A percentile compares a stretch with the other conserved stretches of the same genome.
phyloP scores from a whole-genome alignment of 2,113 vertebrate species.

The Corvus hawaiiensis region DNA sequence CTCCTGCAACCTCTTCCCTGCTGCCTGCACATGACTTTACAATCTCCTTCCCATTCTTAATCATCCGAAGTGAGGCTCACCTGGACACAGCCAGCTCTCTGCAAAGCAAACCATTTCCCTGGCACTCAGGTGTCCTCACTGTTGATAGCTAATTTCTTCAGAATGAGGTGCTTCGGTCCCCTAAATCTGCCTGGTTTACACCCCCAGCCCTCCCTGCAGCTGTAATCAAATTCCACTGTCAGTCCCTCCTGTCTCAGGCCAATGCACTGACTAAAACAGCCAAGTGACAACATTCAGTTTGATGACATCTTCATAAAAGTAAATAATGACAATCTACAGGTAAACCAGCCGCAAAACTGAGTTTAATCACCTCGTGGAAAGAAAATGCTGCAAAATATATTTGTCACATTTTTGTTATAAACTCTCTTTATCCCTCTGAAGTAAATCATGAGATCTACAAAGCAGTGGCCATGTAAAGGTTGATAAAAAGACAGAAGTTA shows the following conservation, averaged over 20 bases:
- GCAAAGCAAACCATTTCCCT: not conserved
- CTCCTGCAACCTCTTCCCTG: rapidly evolving
- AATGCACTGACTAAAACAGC: not conserved
- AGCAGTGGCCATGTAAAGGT: not conserved
- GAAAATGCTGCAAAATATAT: not conserved
- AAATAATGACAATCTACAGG: not conserved
- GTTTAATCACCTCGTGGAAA: not conserved
- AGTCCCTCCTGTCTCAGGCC: not conserved
- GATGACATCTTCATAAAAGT: not conserved
- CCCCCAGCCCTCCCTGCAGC: not conserved
- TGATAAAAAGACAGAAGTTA: not conserved
- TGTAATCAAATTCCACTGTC: not conserved
- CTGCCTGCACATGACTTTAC: not conserved
- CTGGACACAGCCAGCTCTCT: not conserved
- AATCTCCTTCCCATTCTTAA: not conserved
- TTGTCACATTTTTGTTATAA: not conserved
- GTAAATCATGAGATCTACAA: not conserved
- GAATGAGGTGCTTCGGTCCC: not conserved
- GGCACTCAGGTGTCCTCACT: not conserved
- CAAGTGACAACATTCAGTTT: not conserved
- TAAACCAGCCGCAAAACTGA: not conserved
- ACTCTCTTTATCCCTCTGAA: not conserved
- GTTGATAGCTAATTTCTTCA: not conserved
- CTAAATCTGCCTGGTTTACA: rapidly evolving
- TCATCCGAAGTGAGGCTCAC: rapidly evolving